Conservation (phyloP, 92 coral and sea anemone species). For the Parazoanthus atlanticus region DNA sequence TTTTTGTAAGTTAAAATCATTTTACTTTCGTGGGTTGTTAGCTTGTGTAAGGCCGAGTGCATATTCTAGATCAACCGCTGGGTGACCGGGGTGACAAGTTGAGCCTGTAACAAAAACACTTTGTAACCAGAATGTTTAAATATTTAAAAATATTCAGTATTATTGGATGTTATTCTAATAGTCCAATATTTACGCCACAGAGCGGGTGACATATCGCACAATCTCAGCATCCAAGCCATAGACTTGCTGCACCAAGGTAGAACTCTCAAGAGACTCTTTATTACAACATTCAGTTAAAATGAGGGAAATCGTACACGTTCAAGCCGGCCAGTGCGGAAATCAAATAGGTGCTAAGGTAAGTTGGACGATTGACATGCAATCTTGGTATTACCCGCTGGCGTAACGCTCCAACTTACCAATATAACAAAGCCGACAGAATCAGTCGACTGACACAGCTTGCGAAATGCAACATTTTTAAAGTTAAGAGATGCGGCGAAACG, state of each 20-base stretch:
- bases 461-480: background rate
- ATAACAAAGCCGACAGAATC: background rate
- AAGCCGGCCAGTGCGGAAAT: conserved; percentile 95
- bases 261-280: background rate
- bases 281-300: conserved; percentile 23
- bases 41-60: background rate
- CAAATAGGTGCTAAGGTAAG: conserved; percentile 95
- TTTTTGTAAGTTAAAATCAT: background rate
- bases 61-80: background rate
- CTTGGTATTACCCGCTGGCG: background rate
- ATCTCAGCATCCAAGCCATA: background rate
- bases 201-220: conserved; percentile 21
- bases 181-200: conserved; percentile 40
- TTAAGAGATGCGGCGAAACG: background rate
- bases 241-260: background rate
- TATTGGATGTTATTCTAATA: conserved; percentile 16
- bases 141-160: conserved; percentile 14
- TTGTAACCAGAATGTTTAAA: conserved; percentile 23
- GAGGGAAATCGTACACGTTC: conserved; percentile 93
- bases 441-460: background rate
- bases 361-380: background rate
- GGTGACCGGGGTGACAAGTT: background rate
- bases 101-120: background rate
- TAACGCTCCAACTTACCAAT: background rate
- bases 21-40: background rate